Base-by-base conservation (phyloP, 2,797 vertebrate genomes). In the Galago senegalensis region DNA sequence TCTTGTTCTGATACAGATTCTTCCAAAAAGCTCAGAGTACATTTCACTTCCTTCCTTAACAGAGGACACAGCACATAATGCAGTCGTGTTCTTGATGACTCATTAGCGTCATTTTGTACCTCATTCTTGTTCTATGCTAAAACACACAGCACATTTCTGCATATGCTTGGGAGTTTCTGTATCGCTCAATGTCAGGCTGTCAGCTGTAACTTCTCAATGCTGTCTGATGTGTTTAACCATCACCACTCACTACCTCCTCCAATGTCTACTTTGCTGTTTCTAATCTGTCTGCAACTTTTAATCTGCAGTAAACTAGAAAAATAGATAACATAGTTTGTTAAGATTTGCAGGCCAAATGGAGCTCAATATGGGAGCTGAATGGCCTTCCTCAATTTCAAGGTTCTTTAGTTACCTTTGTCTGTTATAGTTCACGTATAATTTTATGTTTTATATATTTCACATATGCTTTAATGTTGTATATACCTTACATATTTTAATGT, bases 41-140 rank as follows among this genome's bases (percentile, higher is more conserved):
- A 83, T 92, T 95, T 92, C 34, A 89, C 37, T 95, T 87, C 72
- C 89, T 95, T 85, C 56, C 34, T 60, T 20, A 49, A 9, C 61
- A 87, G 60, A 96, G 87, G 94, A 83, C 31, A 76, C 3, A 73
- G 60, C 14, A 83, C 69, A 80, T 82, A 88, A 85, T 85, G 63
- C 29, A 70, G 70, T 69, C 8, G 7, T 46, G 85, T 85, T 76
- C 87, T 72, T 43, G n/a, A 58, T 97, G 96, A 97, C 43, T 98
- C 95, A 92, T 69, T 37, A 43, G 60, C 85, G 53, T 94, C 90
- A 82, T 93, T 87, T 65, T 70, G 81, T 34, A 29, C 40, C 72
- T 65, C 73, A 46, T 89, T 95, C 67, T 40, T 79, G 65, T 53
- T 92, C 75, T 61, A 2, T 82, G 73, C 61, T 85, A n/a, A 96